Percentiles rank a stretch among this genome's conserved stretches.
phyloP scores from a whole-genome alignment of 2,797 vertebrate species.

The Galago senegalensis region DNA sequence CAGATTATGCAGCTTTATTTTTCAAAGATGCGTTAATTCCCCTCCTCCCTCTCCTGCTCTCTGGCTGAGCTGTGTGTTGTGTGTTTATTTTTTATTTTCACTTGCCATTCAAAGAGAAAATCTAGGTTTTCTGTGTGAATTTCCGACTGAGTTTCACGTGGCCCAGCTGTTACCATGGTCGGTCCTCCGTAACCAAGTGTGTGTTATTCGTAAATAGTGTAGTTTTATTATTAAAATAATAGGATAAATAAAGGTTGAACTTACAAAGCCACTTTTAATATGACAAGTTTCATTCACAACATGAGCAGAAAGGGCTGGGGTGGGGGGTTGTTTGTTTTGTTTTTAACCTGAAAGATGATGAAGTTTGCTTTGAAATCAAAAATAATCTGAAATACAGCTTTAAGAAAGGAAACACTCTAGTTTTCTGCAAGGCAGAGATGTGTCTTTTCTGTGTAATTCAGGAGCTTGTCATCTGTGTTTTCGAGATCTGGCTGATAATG shows the following conservation, averaged over 20 bases:
- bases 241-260: constrained; percentile 62
- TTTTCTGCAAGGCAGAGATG: background rate
- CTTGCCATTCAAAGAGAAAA: constrained; percentile 82
- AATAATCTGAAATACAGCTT: constrained; percentile 50
- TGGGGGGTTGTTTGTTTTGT: constrained; percentile 55
- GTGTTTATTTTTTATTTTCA: background rate
- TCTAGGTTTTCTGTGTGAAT: constrained; percentile 76
- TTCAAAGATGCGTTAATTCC: constrained; percentile 89
- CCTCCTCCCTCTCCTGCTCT: constrained; percentile 51
- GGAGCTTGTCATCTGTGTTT: background rate
- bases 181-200: constrained; percentile 58
- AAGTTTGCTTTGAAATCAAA: constrained; percentile 74
- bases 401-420: background rate
- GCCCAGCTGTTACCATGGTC: background rate
- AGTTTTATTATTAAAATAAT: constrained; percentile 58
- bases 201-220: constrained; percentile 30
- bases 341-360: constrained; percentile 74
- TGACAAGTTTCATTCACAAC: constrained; percentile 55
- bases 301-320: constrained; percentile 20
- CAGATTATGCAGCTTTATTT: constrained; percentile 90
- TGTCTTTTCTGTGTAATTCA: background rate
- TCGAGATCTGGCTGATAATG: constrained; percentile 12
- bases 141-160: constrained; percentile 75
- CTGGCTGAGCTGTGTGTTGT: constrained; percentile 56
- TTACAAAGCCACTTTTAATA: constrained; percentile 61